Conservation (phyloP, 2,797 vertebrate species). For the Paramormyrops hopkinsi region DNA sequence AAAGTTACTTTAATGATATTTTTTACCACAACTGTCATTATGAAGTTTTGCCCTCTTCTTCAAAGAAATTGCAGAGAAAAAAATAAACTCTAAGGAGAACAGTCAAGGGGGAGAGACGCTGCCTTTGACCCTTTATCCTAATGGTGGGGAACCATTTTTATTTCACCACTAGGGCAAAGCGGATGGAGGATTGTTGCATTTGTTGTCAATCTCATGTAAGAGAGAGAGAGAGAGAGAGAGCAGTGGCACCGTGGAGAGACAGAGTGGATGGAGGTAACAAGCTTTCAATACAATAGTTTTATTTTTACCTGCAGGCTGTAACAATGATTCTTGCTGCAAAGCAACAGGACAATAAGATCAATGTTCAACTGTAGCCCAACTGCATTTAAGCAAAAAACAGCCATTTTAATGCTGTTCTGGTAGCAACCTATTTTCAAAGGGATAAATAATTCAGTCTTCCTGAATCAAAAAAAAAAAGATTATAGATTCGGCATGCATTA, state of each 20-base stretch:
- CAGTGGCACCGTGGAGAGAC: neutral
- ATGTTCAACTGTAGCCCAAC: neutral
- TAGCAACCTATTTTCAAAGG: neutral
- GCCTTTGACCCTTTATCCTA: neutral
- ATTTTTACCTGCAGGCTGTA: neutral
- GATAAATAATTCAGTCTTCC: neutral
- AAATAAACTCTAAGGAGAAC: neutral
- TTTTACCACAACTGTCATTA: neutral
- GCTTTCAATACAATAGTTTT: neutral
- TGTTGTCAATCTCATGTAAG: neutral
- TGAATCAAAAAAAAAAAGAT: neutral
- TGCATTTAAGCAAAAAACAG: neutral
- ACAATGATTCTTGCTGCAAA: neutral
- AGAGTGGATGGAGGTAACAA: neutral
- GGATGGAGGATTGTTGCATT: neutral
- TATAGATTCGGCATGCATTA: neutral
- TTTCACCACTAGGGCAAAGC: neutral
- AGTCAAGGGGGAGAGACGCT: neutral
- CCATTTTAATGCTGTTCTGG: neutral
- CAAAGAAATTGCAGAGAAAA: neutral
- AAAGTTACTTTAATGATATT: neutral
- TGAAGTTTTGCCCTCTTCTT: neutral
- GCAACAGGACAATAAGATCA: neutral
- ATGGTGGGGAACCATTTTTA: neutral
- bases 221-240: neutral